Evolutionary conservation across 2,113 vertebrate species (phyloP), one percentile per base, ranked within the genome.

Genomic region (Pyxicephalus adspersus): DNA sequence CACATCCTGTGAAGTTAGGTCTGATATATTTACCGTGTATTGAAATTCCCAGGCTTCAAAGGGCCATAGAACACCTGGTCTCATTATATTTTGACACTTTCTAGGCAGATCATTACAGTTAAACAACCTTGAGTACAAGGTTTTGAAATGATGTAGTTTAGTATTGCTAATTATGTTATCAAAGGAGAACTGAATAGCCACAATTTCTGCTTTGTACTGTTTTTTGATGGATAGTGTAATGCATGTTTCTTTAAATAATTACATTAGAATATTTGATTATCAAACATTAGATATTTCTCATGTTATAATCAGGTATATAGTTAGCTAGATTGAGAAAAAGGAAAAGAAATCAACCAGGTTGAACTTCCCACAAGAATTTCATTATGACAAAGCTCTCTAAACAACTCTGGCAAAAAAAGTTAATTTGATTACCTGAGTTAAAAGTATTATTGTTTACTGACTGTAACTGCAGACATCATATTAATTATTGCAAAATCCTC

Each of bases 111-210:
- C 9, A 3, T 61, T 20, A 28, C 67, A 68, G 34, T 45, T 83
- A 25, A 66, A 65, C 60, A 77, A 71, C 19, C 76, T 20, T 31
- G 67, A 26, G 22, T 67, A 63, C 26, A 61, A 72, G 34, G 11
- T 52, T 84, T 55, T 70, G 77, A 31, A 72, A 65, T n/a, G 18
- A 67, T 23, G 66, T n/a, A 34, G 72, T 83, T 29, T 5, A 52
- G 16, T 68, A 60, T 34, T 3, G 0, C 4, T 3, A 26, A 61
- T 31, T 78, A 20, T 28, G 71, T 6, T 54, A 38, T 85, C 83
- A 85, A 74, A 87, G 31, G 83, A 66, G 83, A 80, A 87, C 84
- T 79, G 80, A 77, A 71, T 77, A 77, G 72, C 83, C 87, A 86
- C 73, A 71, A 51, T n/a, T 57, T 72, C 22, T 51, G 20, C 28